Evolutionary conservation across 92 coral and sea anemone species (phyloP).

Genomic region (Isaurus tuberculatus): DNA sequence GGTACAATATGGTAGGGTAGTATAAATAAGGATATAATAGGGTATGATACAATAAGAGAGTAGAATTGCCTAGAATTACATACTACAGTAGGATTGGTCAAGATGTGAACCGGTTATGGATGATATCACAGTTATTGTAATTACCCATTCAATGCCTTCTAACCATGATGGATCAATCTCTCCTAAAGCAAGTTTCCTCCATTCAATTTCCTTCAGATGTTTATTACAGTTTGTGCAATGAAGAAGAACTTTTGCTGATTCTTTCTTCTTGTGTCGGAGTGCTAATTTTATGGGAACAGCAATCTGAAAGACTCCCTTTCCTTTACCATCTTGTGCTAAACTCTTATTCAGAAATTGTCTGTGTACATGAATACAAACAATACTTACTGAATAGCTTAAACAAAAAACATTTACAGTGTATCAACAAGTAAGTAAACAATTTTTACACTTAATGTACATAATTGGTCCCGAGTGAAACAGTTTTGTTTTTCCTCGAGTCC

Average conservation of each 20-base stretch:
- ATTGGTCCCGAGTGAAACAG: no score
- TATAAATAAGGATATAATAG: no score
- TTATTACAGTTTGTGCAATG: constrained; percentile 72
- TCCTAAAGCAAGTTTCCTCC: constrained; percentile 81
- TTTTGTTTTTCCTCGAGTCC: no score
- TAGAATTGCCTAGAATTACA: no score
- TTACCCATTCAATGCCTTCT: constrained; percentile 78
- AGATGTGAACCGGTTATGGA: no score
- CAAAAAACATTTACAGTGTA: no score
- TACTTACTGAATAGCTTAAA: no score
- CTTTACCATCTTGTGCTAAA: constrained; percentile 11
- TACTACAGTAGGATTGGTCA: no score
- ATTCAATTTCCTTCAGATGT: constrained; percentile 70
- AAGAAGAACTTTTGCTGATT: constrained; percentile 73
- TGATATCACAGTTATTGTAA: not conserved
- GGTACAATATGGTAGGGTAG: no score
- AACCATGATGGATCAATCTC: constrained; percentile 78
- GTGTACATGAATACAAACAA: not conserved
- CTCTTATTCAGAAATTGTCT: constrained; percentile 70
- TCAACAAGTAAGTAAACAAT: no score
- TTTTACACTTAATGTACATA: no score
- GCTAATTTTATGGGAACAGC: constrained; percentile 89
- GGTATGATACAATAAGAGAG: no score
- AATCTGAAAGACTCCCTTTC: constrained; percentile 54
- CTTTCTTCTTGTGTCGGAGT: constrained; percentile 61